Evolutionary conservation across 1,140 invertebrate species (phyloP).

Genomic region (Mercenaria mercenaria): DNA sequence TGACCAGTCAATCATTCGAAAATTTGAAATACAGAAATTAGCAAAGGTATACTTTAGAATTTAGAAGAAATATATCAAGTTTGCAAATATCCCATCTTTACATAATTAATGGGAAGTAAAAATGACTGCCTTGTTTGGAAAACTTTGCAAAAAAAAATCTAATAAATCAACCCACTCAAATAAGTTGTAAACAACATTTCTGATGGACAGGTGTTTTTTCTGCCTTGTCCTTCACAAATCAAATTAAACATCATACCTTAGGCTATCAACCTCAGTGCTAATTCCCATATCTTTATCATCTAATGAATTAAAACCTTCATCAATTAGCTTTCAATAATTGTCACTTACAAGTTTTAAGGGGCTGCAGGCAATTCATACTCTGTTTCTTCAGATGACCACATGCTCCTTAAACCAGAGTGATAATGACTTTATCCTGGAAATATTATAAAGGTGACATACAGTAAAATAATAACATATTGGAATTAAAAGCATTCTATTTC

Average conservation of each 20-base stretch:
- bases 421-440: too few species aligned
- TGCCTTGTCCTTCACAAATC: background rate
- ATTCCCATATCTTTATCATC: constrained; percentile 22
- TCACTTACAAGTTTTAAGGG: constrained; percentile 8
- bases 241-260: background rate
- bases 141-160: too few species aligned
- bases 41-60: too few species aligned
- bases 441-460: too few species aligned
- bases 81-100: background rate
- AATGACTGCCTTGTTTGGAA: too few species aligned
- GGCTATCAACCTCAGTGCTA: background rate
- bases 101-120: too few species aligned
- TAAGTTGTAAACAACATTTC: background rate
- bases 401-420: background rate
- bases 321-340: constrained; percentile 43
- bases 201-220: constrained; percentile 29
- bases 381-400: background rate
- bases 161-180: too few species aligned
- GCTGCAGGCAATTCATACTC: background rate
- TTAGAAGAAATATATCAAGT: background rate
- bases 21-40: background rate
- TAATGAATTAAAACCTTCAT: constrained; percentile 41
- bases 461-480: too few species aligned
- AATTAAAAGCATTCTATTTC: too few species aligned
- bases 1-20: constrained; percentile 30